Conservation (phyloP, 2,888 invertebrate genomes). For the Catonia carolina region DNA sequence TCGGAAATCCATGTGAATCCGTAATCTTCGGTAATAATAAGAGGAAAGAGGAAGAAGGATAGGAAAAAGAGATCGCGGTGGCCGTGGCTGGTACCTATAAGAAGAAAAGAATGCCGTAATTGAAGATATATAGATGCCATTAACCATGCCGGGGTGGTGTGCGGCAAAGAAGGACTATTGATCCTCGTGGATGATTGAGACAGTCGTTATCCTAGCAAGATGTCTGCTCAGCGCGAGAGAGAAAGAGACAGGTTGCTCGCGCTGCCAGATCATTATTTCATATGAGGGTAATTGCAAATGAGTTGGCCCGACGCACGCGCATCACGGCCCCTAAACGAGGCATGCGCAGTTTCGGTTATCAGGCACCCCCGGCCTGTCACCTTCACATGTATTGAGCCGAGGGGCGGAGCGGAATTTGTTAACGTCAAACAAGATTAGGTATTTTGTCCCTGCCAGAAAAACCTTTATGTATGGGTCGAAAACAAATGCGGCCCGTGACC, state of each 20-base stretch:
- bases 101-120: too few relatives aligned
- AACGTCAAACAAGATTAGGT: constrained; percentile 12
- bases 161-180: constrained; percentile 1
- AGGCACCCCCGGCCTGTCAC: background rate
- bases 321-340: background rate
- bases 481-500: too few relatives aligned
- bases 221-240: background rate
- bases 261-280: constrained; percentile 12
- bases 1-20: too few relatives aligned
- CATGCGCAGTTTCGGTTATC: background rate
- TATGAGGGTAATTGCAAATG: constrained; percentile 12
- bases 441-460: too few relatives aligned
- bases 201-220: constrained; percentile 11
- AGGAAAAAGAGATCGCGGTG: too few relatives aligned
- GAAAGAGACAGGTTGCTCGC: constrained; percentile 1
- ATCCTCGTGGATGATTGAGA: constrained; percentile 1
- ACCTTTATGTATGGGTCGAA: too few relatives aligned
- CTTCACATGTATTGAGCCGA: background rate
- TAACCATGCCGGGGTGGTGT: background rate
- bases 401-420: constrained; percentile 9
- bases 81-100: too few relatives aligned
- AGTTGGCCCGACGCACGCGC: background rate
- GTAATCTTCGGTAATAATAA: too few relatives aligned
- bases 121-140: too few relatives aligned
- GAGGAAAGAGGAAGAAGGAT: too few relatives aligned